phyloP scores from a whole-genome alignment of 2,888 invertebrate genomes.

The Cephus pulcher region DNA sequence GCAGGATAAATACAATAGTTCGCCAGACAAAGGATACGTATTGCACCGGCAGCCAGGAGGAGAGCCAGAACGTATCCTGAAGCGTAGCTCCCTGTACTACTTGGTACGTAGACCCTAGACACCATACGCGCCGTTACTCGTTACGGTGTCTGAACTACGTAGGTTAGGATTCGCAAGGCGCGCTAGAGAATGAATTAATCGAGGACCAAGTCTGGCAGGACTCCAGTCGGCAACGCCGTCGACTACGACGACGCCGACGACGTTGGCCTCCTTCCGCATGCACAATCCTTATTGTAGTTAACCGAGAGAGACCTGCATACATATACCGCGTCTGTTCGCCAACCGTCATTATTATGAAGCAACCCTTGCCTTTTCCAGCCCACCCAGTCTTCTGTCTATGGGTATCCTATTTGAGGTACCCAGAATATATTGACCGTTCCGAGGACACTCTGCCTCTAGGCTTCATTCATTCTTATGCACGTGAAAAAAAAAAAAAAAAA shows the following conservation, averaged over 20 bases:
- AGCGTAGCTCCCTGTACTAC: conserved; percentile 7
- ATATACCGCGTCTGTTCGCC: background rate
- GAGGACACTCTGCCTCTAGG: background rate
- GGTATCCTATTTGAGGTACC: background rate
- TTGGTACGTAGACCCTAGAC: conserved; percentile 16
- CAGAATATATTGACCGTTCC: background rate
- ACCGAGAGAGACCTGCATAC: background rate
- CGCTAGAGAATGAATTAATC: conserved; percentile 37
- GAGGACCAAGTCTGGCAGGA: conserved; percentile 35
- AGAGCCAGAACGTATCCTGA: background rate
- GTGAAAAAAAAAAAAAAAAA: background rate
- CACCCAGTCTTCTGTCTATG: background rate
- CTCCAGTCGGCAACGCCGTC: conserved; percentile 30
- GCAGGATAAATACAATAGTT: conserved; percentile 6
- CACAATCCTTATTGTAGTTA: background rate
- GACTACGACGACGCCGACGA: background rate
- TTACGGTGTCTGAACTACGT: conserved; percentile 21
- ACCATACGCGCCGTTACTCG: conserved; percentile 22
- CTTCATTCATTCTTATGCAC: background rate
- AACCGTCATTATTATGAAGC: background rate
- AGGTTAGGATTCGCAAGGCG: background rate
- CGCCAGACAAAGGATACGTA: conserved; percentile 1
- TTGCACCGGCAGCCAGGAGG: background rate
- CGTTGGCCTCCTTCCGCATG: conserved; percentile 4
- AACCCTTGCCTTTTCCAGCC: background rate